These are phyloP conservation scores for Micrasema longulum DNA, from an alignment of 1,140 invertebrate species.

Conservation along the genomic window DNA sequence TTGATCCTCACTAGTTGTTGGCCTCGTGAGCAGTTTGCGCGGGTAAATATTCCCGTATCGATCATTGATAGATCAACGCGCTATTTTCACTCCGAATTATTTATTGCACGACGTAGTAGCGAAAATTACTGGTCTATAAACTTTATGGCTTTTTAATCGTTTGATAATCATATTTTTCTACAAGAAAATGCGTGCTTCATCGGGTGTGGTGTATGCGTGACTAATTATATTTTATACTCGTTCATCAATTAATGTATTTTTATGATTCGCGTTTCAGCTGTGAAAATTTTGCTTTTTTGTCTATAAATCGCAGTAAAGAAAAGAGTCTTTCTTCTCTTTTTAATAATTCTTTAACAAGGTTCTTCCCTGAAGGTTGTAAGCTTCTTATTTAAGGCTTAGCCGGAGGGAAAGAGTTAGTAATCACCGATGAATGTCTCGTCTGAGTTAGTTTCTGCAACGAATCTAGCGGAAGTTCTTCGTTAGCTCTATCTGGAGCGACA, in stretches of 20 bases:
- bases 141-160: constrained; percentile 21
- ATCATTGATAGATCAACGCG: constrained; percentile 34
- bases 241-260: background rate
- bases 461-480: constrained; percentile 8
- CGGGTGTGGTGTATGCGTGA: background rate
- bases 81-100: constrained; percentile 35
- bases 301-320: background rate
- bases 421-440: background rate
- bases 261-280: background rate
- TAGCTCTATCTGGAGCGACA: background rate
- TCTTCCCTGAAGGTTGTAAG: background rate
- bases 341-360: no score
- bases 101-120: constrained; percentile 26
- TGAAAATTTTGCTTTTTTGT: no score
- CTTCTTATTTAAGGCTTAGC: constrained; percentile 7
- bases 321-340: background rate
- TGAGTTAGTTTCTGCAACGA: constrained; percentile 10
- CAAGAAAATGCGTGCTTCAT: background rate
- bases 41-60: constrained; percentile 29
- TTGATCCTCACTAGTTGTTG: constrained; percentile 16
- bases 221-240: background rate
- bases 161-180: constrained; percentile 24
- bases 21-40: constrained; percentile 12
- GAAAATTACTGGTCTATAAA: constrained; percentile 24
- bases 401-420: background rate